Base-by-base conservation (phyloP, 2,797 vertebrate species). In the Halcyon badia region DNA sequence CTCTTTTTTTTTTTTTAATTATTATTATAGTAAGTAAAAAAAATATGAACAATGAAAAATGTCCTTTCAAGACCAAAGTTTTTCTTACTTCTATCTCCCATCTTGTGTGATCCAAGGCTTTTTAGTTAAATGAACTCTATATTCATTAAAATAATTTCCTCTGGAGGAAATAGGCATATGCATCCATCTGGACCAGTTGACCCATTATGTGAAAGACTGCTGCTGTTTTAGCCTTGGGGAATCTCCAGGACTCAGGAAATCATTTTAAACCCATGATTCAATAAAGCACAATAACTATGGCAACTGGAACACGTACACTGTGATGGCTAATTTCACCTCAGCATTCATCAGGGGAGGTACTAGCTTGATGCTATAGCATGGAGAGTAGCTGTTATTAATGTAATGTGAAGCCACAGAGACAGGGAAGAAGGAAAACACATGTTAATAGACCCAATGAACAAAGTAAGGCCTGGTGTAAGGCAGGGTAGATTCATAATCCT, bases 121-220 rank as follows among this genome's bases (percentile, higher is more conserved):
- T 97, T 95, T 85, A 90, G 76, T 77, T 91, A 94, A 94, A 87
- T 87, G 19, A 94, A 86, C 30, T 93, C 69, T 77, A 77, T 75
- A 87, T 95, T 95, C 83, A 96, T 97, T 96, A 97, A 91, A 94
- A 77, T 95, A 96, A 96, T 92, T 98, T 98, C 97, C 97, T 98
- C 69, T 96, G 52, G 90, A 95, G 97, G 97, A 98, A 98, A 97
- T 97, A 93, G 89, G 84, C 79, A 84, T 71, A 77, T 72, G 72
- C 69, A 92, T 73, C 78, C 96, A 97, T 92, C 95, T 97, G 94
- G 89, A 76, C 90, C 66, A 83, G 51, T 61, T 83, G 77, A 94
- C 78, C 93, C 93, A 84, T 96, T 96, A 94, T 91, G 75, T 90
- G 85, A 92, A 92, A 95, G 88, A 51, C 64, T 94, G 86, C 91